phyloP scores from a whole-genome alignment of 2,113 vertebrate genomes.

The Pimephales promelas region DNA sequence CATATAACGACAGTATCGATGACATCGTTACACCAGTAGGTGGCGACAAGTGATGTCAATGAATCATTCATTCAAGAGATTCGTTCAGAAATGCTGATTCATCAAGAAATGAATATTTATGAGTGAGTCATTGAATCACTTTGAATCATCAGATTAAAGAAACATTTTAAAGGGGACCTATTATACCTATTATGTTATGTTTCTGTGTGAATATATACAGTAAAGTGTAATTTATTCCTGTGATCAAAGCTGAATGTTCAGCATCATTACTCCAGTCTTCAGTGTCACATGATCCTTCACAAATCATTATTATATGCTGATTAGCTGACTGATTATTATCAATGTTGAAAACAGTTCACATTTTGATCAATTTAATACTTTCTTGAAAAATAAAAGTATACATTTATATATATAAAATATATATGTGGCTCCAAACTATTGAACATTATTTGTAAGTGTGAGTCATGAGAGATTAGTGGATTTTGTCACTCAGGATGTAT shows the following conservation, averaged over 20 bases:
- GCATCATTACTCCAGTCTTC: not conserved
- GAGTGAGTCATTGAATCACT: too few relatives aligned
- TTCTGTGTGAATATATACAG: not conserved
- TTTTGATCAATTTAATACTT: not conserved
- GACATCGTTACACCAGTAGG: too few relatives aligned
- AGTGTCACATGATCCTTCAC: not conserved
- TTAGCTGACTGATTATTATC: not conserved
- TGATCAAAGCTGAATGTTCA: not conserved
- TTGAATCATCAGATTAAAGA: too few relatives aligned
- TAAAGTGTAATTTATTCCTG: not conserved
- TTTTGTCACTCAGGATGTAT: too few relatives aligned
- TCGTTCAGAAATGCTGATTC: too few relatives aligned
- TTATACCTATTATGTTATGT: too few relatives aligned
- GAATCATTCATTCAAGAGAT: too few relatives aligned
- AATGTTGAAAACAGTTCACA: not conserved
- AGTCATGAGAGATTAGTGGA: not conserved
- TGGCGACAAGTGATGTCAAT: too few relatives aligned
- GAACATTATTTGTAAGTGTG: not conserved
- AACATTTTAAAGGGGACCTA: too few relatives aligned
- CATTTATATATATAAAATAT: not conserved
- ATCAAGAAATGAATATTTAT: too few relatives aligned
- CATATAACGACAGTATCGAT: too few relatives aligned
- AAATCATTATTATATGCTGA: not conserved
- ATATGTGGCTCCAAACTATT: not conserved
- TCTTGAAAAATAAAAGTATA: not conserved